Evolutionary conservation across 2,888 invertebrate species (phyloP), one percentile per base, ranked within the genome.

Genomic region (Coleophora deauratella): DNA sequence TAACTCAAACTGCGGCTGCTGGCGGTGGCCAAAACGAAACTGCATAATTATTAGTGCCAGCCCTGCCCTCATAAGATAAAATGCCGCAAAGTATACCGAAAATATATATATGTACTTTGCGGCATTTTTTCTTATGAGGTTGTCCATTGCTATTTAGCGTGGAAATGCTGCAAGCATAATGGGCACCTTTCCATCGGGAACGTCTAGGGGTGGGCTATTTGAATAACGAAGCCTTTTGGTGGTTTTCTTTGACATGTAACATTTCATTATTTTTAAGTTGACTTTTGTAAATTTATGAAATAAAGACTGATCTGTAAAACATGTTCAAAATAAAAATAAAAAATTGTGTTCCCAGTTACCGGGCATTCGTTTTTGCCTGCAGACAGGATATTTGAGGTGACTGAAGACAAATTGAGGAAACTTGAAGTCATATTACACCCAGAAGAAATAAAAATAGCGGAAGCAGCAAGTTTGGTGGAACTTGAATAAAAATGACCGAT

Each of bases 1-100:
- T 59, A 1, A 43, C 15, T 14, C 28, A 10, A 32, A 40, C 36
- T 11, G 50, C 57, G n/a, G 63, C 62, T 47, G 61, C 56, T 21
- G 62, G 61, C 37, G 56, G 47, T n/a, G 59, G 59, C 12, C 61
- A 66, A 49, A 64, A 60, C 38, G 61, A 59, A 45, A 63, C 60
- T 46, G 44, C 45, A 8, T 53, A 46, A 10, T 43, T 62, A 44
- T 37, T 53, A 1, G 33, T 12, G 3, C 30, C 31, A n/a, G n/a
- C n/a, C n/a, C n/a, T n/a, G n/a, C n/a, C n/a, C n/a, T n/a, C n/a
- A n/a, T n/a, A n/a, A n/a, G n/a, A n/a, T n/a, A n/a, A n/a, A n/a
- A n/a, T n/a, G n/a, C n/a, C n/a, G n/a, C n/a, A n/a, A n/a, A n/a
- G n/a, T n/a, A n/a, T n/a, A n/a, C n/a, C n/a, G n/a, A n/a, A n/a